These are phyloP conservation scores for Nomada goodeniana DNA, from an alignment of 2,888 invertebrate species.

Conservation along the genomic window DNA sequence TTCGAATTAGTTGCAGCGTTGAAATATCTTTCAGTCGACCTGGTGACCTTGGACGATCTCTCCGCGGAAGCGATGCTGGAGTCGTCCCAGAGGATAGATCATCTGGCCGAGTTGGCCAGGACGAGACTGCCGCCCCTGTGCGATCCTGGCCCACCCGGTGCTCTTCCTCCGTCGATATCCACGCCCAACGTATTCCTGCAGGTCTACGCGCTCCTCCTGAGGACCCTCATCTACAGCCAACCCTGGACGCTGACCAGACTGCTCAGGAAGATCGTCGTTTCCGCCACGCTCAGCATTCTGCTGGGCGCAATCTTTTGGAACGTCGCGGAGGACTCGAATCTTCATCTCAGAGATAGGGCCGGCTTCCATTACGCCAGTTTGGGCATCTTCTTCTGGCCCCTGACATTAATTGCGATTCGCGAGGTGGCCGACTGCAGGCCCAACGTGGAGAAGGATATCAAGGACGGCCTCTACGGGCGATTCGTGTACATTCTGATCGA, in stretches of 20 bases:
- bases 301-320: conserved; percentile 96
- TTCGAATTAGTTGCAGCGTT: background rate
- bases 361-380: conserved; percentile 95
- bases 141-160: conserved; percentile 92
- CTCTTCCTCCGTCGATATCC: conserved; percentile 88
- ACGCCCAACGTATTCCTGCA: conserved; percentile 89
- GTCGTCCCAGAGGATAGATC: conserved; percentile 96
- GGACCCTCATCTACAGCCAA: conserved; percentile 92
- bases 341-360: conserved; percentile 90
- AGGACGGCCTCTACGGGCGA: conserved; percentile 92
- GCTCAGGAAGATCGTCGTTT: conserved; percentile 91
- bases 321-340: conserved; percentile 90
- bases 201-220: conserved; percentile 88
- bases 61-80: conserved; percentile 97
- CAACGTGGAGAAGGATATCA: conserved; percentile 92
- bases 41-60: conserved; percentile 96
- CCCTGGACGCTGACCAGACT: conserved; percentile 93
- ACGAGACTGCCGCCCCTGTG: conserved; percentile 87
- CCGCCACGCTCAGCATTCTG: conserved; percentile 92
- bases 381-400: conserved; percentile 92
- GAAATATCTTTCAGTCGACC: conserved; percentile 88
- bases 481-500: conserved; percentile 92
- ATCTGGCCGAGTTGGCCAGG: conserved; percentile 93
- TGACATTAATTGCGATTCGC: conserved; percentile 83
- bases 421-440: conserved; percentile 84